These are phyloP conservation scores for Balanococcus diminutus DNA, from an alignment of 2,888 invertebrate genomes.

Conservation along the genomic window DNA sequence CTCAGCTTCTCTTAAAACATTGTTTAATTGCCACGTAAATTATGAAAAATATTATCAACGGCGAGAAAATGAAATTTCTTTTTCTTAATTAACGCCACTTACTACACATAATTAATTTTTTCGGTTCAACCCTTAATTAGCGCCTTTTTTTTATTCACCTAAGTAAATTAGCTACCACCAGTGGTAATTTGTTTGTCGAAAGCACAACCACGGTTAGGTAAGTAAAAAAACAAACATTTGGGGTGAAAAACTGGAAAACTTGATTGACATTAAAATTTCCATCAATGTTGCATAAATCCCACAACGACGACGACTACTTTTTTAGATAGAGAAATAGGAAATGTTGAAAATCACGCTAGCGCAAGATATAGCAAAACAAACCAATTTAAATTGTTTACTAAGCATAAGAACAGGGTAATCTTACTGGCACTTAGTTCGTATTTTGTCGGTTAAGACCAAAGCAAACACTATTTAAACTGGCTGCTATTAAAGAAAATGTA, in stretches of 20 bases:
- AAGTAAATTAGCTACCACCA: neutral
- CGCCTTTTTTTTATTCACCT: neutral
- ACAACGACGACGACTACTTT: neutral
- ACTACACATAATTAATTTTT: neutral
- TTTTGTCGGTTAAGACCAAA: neutral
- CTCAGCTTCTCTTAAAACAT: neutral
- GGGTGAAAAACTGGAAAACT: neutral
- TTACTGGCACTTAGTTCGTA: neutral
- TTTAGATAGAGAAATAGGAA: neutral
- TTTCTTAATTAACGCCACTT: conserved; percentile 27
- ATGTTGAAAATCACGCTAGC: neutral
- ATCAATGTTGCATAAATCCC: neutral
- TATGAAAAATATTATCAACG: conserved; percentile 20
- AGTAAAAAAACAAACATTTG: neutral
- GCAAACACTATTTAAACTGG: neutral
- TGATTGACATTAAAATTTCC: neutral
- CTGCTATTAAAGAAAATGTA: neutral
- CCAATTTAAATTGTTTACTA: neutral
- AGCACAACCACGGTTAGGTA: neutral
- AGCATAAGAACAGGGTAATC: neutral
- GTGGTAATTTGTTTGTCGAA: neutral
- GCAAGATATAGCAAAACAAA: neutral
- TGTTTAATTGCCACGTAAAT: conserved; percentile 1
- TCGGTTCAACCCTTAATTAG: conserved; percentile 11
- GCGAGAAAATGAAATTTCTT: conserved; percentile 15